A percentile compares a stretch with the other conserved stretches of the same genome.
Evolutionary conservation across 1,140 invertebrate species (phyloP).

Genomic region (Megalopta genalis): DNA sequence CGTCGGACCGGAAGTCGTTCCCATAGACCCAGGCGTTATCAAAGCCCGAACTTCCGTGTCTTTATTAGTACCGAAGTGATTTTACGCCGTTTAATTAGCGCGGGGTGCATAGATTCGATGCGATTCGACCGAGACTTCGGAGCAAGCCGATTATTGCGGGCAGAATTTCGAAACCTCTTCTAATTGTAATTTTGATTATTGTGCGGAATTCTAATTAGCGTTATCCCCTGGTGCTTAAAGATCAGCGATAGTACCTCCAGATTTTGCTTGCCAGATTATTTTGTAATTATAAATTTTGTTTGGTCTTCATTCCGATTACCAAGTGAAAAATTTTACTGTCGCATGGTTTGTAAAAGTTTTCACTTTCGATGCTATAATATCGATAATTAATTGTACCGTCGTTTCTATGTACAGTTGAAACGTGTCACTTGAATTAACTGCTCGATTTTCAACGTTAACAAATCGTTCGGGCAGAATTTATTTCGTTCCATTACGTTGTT

Average conservation of each 20-base stretch:
- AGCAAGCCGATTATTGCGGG: neutral
- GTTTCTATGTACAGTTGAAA: neutral
- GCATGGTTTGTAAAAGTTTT: neutral
- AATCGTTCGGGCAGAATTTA: too few relatives aligned
- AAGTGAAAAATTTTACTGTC: neutral
- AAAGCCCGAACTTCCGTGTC: neutral
- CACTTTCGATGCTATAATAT: neutral
- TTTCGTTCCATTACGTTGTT: too few relatives aligned
- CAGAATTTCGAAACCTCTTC: neutral
- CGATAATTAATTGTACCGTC: too few relatives aligned
- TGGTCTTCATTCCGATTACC: neutral
- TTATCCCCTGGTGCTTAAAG: neutral
- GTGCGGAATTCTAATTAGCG: neutral
- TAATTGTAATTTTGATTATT: neutral
- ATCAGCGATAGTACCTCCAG: neutral
- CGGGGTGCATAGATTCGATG: neutral
- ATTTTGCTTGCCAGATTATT: neutral
- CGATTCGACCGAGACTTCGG: neutral
- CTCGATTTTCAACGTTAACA: neutral
- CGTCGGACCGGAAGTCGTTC: conserved; percentile 12
- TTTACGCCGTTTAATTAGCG: conserved; percentile 2
- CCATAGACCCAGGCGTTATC: conserved; percentile 34
- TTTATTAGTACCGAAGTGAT: conserved; percentile 2
- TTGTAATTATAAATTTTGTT: too few relatives aligned
- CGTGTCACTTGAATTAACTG: neutral